These are phyloP conservation scores for Carassius auratus DNA, from an alignment of 2,113 vertebrate species.

Conservation along the genomic window DNA sequence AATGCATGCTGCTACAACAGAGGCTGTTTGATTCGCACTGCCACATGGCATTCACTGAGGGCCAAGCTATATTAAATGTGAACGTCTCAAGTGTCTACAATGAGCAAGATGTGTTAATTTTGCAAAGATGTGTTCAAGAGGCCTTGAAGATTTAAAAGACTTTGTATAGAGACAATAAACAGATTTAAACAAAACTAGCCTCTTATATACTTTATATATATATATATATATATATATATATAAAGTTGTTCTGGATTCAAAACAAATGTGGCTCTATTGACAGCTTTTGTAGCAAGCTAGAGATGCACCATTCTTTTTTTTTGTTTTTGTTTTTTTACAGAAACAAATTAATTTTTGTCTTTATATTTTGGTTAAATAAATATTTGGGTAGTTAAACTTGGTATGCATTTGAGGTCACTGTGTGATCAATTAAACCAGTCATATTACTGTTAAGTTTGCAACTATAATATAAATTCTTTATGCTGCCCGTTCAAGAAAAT, in stretches of 20 bases:
- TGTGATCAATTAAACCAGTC: neutral
- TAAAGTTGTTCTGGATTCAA: neutral
- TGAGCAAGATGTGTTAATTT: neutral
- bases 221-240: no score
- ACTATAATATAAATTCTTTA: no score
- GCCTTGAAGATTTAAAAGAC: neutral
- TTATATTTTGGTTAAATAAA: no score
- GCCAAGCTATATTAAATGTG: neutral
- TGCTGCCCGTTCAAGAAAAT: neutral
- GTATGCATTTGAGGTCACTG: neutral
- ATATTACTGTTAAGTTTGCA: no score
- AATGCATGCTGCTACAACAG: conserved; percentile 7
- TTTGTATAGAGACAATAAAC: neutral
- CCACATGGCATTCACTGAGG: conserved; percentile 20
- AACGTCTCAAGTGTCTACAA: neutral
- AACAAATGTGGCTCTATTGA: neutral
- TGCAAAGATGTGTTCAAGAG: neutral
- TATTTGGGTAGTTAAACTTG: neutral
- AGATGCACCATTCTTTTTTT: neutral
- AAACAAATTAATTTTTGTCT: neutral
- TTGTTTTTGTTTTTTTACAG: neutral
- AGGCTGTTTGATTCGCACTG: neutral
- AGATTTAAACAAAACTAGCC: neutral
- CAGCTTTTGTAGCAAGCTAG: neutral
- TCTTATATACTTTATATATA: neutral